These are phyloP conservation scores for Dromas ardeola DNA, from an alignment of 2,113 vertebrate genomes.

Conservation along the genomic window DNA sequence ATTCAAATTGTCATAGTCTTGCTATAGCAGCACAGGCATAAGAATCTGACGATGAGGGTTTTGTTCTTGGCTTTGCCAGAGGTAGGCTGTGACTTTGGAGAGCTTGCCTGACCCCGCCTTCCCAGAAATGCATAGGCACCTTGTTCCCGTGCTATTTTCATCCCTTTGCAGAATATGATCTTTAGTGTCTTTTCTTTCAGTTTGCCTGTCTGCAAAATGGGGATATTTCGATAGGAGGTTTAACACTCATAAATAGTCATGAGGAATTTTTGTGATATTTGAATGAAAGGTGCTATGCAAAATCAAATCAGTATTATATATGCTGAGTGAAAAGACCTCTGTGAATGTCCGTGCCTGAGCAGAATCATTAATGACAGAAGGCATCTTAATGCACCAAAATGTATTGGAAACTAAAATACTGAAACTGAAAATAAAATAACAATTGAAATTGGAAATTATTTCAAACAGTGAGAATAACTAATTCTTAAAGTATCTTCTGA, in stretches of 20 bases:
- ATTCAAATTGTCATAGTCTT: neutral
- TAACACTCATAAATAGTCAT: neutral
- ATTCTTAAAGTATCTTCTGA: neutral
- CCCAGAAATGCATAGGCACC: neutral
- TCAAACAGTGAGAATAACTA: neutral
- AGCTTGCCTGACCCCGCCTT: neutral
- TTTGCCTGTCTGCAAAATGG: neutral
- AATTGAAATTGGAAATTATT: neutral
- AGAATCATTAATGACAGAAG: neutral
- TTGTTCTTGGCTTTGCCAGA: neutral
- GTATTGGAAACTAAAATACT: neutral
- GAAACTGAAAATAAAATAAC: neutral
- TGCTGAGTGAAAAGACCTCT: neutral
- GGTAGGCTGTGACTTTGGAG: neutral
- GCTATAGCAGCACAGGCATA: neutral
- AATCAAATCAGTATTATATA: neutral
- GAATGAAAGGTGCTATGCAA: neutral
- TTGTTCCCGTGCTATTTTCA: neutral
- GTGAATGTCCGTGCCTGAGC: neutral
- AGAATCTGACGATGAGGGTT: neutral
- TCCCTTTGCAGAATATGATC: neutral
- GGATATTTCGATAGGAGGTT: neutral
- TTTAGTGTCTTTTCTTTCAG: neutral
- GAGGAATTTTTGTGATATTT: neutral
- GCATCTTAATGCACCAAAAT: neutral